These are phyloP conservation scores for Pluvianellus socialis DNA, from an alignment of 2,113 vertebrate genomes.

Conservation along the genomic window DNA sequence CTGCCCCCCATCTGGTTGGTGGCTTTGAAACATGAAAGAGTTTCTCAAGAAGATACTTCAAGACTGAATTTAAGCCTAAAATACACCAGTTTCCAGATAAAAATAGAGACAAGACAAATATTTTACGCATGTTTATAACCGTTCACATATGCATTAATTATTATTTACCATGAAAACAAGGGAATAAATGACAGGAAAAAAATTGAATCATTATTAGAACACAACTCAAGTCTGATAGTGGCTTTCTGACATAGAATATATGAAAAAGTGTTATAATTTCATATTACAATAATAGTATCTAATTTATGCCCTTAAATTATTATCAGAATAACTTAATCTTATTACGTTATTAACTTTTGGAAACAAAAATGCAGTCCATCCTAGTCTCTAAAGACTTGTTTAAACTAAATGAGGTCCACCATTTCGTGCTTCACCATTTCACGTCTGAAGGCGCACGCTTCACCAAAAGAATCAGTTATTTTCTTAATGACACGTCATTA, in stretches of 20 bases:
- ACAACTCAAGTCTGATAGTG: not conserved
- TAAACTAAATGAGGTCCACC: not conserved
- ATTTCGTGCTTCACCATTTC: not conserved
- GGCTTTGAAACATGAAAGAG: not conserved
- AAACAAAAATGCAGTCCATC: not conserved
- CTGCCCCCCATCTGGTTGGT: not conserved
- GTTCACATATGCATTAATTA: not conserved
- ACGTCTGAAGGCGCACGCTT: not conserved
- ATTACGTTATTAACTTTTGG: not conserved
- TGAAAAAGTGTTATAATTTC: not conserved
- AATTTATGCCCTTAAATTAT: not conserved
- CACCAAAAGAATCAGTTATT: not conserved
- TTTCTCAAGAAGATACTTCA: not conserved
- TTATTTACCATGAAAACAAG: not conserved
- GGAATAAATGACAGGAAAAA: not conserved
- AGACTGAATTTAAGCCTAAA: not conserved
- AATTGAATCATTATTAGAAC: not conserved
- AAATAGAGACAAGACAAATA: not conserved
- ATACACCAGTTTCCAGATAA: not conserved
- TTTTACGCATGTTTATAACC: not conserved
- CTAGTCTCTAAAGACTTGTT: not conserved
- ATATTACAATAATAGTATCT: not conserved
- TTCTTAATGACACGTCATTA: not conserved
- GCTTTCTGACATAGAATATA: not conserved
- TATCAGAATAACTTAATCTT: not conserved